Conservation (phyloP, 2,113 vertebrate species). For the Scopus umbretta region DNA sequence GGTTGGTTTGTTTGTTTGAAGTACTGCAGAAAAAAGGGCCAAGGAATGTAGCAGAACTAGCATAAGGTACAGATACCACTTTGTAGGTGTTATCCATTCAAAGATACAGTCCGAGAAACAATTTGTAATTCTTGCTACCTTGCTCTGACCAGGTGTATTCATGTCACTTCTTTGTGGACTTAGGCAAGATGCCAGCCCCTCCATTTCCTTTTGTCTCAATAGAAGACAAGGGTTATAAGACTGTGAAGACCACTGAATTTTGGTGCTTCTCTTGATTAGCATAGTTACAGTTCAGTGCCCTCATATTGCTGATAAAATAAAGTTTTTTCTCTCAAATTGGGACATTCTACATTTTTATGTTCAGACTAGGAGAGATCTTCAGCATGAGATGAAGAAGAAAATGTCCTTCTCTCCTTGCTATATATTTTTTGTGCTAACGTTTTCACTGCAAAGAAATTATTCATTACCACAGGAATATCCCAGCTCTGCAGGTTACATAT, state of each 20-base stretch:
- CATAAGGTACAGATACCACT: background rate
- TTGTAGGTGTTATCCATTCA: background rate
- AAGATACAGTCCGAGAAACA: background rate
- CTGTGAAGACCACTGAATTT: background rate
- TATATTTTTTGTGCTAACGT: background rate
- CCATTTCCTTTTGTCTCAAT: background rate
- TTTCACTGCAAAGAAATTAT: background rate
- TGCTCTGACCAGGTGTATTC: background rate
- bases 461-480: background rate
- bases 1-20: background rate
- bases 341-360: background rate
- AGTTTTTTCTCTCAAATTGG: background rate
- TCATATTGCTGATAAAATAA: background rate
- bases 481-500: background rate
- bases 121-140: background rate
- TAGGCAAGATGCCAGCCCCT: background rate
- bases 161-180: background rate
- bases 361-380: background rate
- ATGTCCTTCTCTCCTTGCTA: background rate
- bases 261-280: background rate
- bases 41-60: background rate
- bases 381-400: background rate
- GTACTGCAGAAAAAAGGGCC: background rate
- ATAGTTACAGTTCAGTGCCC: background rate
- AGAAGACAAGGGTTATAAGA: background rate